Conservation (phyloP, 2,888 invertebrate species). For the Carpatolechia fugitivella region DNA sequence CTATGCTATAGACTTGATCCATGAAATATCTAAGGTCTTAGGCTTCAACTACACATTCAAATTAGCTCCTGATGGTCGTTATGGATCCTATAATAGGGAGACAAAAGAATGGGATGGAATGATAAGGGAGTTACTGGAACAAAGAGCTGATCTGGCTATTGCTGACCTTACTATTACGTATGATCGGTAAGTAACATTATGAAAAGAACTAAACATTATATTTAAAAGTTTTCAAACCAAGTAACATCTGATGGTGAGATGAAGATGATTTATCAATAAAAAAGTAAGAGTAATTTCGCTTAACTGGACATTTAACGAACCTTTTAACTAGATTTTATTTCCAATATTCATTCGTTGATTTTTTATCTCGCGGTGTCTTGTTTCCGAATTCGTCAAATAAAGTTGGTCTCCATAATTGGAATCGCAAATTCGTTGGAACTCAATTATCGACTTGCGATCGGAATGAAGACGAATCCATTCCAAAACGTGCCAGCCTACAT, state of each 20-base stretch:
- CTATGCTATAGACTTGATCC: conserved; percentile 95
- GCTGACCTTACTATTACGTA: conserved; percentile 99
- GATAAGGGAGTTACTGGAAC: conserved; percentile 92
- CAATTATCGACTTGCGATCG: conserved; percentile 16
- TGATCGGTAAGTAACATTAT: conserved; percentile 83
- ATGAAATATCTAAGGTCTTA: conserved; percentile 92
- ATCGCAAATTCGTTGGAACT: conserved; percentile 17
- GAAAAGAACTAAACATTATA: too few species aligned
- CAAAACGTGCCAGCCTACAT: neutral
- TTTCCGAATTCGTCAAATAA: conserved; percentile 8
- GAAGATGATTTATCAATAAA: too few species aligned
- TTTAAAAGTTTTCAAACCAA: too few species aligned
- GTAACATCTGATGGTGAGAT: too few species aligned
- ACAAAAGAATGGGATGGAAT: conserved; percentile 95
- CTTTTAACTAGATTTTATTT: neutral
- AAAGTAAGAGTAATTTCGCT: too few species aligned
- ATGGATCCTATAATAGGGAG: conserved; percentile 89
- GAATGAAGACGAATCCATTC: conserved; percentile 14
- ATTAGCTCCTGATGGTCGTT: conserved; percentile 90
- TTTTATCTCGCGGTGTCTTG: neutral
- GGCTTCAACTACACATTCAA: conserved; percentile 94
- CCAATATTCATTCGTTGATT: neutral
- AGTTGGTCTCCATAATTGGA: conserved; percentile 16
- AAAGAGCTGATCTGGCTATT: conserved; percentile 96
- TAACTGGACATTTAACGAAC: too few species aligned